Evolutionary conservation across 2,797 vertebrate species (phyloP), one percentile per base, ranked within the genome.

Genomic region (Lagodon rhomboides): DNA sequence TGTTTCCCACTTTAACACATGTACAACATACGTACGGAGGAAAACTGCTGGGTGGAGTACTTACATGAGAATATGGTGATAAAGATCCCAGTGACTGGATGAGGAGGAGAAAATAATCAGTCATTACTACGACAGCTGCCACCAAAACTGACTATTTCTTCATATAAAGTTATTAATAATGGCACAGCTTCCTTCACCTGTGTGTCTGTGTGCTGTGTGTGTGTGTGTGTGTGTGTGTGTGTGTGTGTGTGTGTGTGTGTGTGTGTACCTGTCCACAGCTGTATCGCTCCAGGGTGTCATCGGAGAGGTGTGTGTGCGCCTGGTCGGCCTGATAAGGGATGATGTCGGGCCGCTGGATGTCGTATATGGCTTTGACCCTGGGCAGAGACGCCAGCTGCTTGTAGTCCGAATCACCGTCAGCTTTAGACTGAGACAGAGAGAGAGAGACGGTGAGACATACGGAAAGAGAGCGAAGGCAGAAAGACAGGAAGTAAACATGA

Each of bases 301-400:
- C 96, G 56, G 97, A 97, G 6, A 95, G 95, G 90, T 96, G 96
- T 95, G 96, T 96, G 95, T 96, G 91, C 3, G 85, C 60, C 17
- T 89, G 96, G 95, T 97, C 97, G 81, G 97, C 95, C 93, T 98
- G 97, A 88, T 97, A 97, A 88, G 97, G 97, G 95, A 98, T 97
- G 95, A 99, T 97, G 95, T 98, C 97, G 3, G 98, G 97, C 72
- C 93, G 95, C 92, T 97, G 97, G 89, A 96, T 95, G 90, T 97
- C 97, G 82, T 98, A 97, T 91, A 97, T 94, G 91, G 97, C 95
- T 94, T 97, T 99, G 94, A 97, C 96, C 95, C 97, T 97, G 93
- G 97, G 97, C 92, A 98, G 95, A 90, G 97, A 93, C 60, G 96
- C 96, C 95, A 98, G 93, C 91, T 97, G 96, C 96, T 97, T 98